Evolutionary conservation across 2,888 invertebrate genomes (phyloP).

Genomic region (Rhyacophila evoluta): DNA sequence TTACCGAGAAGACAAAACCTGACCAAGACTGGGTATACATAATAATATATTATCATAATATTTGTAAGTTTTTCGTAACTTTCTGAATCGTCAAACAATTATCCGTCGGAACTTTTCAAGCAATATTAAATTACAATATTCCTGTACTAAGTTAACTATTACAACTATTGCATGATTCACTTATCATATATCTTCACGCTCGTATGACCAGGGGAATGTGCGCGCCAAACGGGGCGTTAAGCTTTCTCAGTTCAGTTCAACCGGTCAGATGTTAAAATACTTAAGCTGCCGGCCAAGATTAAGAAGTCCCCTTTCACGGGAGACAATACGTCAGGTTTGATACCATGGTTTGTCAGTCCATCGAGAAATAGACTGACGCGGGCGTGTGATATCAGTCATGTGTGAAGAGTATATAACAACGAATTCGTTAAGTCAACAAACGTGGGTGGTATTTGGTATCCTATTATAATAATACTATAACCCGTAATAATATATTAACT

Average conservation of each 20-base stretch:
- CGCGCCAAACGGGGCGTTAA: not conserved
- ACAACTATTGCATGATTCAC: slow-evolving; percentile 10
- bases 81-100: too few species aligned
- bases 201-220: slow-evolving; percentile 31
- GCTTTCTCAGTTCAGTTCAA: not conserved
- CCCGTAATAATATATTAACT: too few species aligned
- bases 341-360: not conserved
- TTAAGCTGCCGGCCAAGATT: not conserved
- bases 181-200: slow-evolving; percentile 29
- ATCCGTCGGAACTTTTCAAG: not conserved
- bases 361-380: not conserved
- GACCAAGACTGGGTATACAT: too few species aligned
- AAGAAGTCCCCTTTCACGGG: slow-evolving; percentile 7
- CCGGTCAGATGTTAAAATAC: not conserved
- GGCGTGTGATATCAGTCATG: not conserved
- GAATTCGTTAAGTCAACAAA: not conserved
- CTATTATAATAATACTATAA: too few species aligned
- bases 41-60: too few species aligned
- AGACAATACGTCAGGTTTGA: not conserved
- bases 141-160: not conserved
- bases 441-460: slow-evolving; percentile 8
- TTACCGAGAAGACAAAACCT: too few species aligned
- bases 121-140: not conserved
- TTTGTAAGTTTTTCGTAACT: too few species aligned
- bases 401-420: not conserved